A percentile compares a stretch with the other conserved stretches of the same genome.
These are phyloP conservation scores for Bombyx mori DNA, from an alignment of 1,140 invertebrate species.

Conservation along the genomic window DNA sequence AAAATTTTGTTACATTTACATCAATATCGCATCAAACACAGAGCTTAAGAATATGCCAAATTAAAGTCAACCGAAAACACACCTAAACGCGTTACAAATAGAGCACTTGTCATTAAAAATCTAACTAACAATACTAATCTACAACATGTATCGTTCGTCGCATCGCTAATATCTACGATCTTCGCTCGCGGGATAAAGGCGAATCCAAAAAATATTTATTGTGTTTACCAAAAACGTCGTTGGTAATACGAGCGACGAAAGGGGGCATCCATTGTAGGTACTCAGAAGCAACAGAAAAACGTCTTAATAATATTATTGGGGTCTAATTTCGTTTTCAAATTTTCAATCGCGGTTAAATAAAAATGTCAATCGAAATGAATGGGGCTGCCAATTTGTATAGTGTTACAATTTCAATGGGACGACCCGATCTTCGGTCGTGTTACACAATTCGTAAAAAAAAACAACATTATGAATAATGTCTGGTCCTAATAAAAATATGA, in stretches of 20 bases:
- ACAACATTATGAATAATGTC: conserved; percentile 18
- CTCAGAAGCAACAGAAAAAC: conserved; percentile 21
- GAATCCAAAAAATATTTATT: conserved; percentile 57
- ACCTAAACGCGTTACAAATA: no score
- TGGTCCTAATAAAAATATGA: conserved; percentile 40
- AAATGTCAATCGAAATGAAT: conserved; percentile 50
- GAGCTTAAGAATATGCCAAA: no score
- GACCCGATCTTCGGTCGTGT: conserved; percentile 29
- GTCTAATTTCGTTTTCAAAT: conserved; percentile 61
- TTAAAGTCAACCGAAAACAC: no score
- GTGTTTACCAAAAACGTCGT: conserved; percentile 66
- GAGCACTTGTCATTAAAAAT: no score
- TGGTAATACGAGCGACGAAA: conserved; percentile 48
- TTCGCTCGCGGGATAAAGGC: conserved; percentile 33
- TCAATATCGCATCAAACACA: no score
- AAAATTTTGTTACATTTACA: no score
- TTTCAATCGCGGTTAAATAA: conserved; percentile 53
- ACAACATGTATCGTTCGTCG: no score
- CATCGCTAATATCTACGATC: conserved; percentile 29
- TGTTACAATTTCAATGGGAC: conserved; percentile 30
- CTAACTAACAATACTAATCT: no score
- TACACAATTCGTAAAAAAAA: conserved; percentile 27
- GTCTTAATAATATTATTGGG: conserved; percentile 63
- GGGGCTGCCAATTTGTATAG: conserved; percentile 49
- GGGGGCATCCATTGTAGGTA: conserved; percentile 29